These are phyloP conservation scores for Nemurella pictetii DNA, from an alignment of 2,888 invertebrate species.

Conservation along the genomic window DNA sequence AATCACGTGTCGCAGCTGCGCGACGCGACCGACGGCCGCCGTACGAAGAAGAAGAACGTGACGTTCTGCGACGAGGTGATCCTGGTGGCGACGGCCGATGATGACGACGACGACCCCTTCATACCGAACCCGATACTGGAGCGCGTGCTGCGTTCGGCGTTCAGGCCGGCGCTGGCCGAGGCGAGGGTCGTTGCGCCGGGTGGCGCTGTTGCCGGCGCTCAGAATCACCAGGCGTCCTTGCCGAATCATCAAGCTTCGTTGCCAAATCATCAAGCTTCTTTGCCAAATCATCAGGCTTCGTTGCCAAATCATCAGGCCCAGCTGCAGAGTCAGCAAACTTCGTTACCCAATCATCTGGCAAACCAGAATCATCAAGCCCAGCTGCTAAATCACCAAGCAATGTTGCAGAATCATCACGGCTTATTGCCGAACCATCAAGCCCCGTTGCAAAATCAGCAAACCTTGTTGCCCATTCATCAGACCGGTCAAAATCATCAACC, in stretches of 20 bases:
- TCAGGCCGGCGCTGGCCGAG: conserved; percentile 46
- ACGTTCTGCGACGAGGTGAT: conserved; percentile 95
- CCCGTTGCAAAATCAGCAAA: conserved; percentile 33
- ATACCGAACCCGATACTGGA: conserved; percentile 90
- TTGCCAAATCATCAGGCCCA: conserved; percentile 29
- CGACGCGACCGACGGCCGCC: conserved; percentile 56
- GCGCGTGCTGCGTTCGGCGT: conserved; percentile 79
- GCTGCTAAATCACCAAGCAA: conserved; percentile 49
- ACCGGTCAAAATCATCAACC: not conserved
- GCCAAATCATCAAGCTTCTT: not conserved
- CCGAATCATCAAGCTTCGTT: conserved; percentile 30
- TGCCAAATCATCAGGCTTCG: not conserved
- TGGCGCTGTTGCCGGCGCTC: conserved; percentile 44
- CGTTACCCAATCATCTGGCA: conserved; percentile 53
- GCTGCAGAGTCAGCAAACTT: conserved; percentile 44
- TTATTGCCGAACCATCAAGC: conserved; percentile 50
- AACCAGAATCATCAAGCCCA: conserved; percentile 49
- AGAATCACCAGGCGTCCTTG: not conserved
- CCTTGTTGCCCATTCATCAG: not conserved
- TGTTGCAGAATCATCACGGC: conserved; percentile 50
- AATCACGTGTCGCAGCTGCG: not conserved
- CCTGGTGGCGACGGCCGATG: conserved; percentile 88
- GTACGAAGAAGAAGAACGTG: conserved; percentile 87
- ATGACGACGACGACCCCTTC: conserved; percentile 86
- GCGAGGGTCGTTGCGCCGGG: conserved; percentile 48